Evolutionary conservation across 2,797 vertebrate genomes (phyloP).

Genomic region (Salmo trutta): DNA sequence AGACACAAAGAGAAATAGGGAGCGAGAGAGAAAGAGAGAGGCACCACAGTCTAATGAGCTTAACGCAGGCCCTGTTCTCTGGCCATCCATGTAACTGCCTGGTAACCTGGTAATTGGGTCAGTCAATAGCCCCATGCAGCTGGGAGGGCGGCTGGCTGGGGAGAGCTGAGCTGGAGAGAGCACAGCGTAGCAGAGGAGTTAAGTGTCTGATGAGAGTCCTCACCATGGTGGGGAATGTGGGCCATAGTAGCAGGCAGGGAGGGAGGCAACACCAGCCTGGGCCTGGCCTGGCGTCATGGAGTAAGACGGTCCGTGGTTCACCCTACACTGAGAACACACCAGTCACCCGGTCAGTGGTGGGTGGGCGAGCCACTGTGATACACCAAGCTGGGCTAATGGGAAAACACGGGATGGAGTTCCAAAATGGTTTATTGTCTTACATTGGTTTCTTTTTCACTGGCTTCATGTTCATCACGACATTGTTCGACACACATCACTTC

Average conservation of each 20-base stretch:
- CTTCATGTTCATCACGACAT: too few relatives aligned
- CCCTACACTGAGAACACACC: too few relatives aligned
- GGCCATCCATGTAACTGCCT: conserved; percentile 48
- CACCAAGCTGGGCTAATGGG: too few relatives aligned
- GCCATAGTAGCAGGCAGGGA: background rate
- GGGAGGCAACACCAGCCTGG: too few relatives aligned
- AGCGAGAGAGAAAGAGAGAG: conserved; percentile 45
- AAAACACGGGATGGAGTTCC: too few relatives aligned
- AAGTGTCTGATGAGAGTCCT: conserved; percentile 41
- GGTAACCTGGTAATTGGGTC: conserved; percentile 70
- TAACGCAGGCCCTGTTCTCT: conserved; percentile 53
- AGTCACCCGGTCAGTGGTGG: too few relatives aligned
- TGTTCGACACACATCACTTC: too few relatives aligned
- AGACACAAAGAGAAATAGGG: conserved; percentile 12
- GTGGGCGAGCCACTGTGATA: too few relatives aligned
- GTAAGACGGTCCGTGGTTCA: too few relatives aligned
- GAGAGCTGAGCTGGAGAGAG: conserved; percentile 51
- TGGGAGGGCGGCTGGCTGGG: conserved; percentile 11
- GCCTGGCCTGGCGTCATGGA: too few relatives aligned
- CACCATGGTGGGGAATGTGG: conserved; percentile 31
- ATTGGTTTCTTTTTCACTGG: too few relatives aligned
- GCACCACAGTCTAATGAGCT: conserved; percentile 53
- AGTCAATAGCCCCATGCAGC: conserved; percentile 55
- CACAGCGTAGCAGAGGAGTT: conserved; percentile 54
- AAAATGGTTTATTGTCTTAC: too few relatives aligned